phyloP scores from a whole-genome alignment of 2,888 invertebrate species.

The Pyrocoelia pectoralis region DNA sequence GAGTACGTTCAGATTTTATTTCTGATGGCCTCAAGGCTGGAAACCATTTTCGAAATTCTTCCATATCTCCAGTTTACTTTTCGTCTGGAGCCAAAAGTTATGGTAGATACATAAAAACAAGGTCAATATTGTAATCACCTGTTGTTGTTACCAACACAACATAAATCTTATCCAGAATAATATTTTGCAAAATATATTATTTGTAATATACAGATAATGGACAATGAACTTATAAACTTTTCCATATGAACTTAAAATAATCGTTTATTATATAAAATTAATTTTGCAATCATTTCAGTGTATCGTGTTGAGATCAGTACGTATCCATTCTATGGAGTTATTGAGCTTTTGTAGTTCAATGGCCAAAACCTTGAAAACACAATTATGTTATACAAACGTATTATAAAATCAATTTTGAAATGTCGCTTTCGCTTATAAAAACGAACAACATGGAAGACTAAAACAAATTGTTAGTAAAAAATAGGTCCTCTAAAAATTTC shows the following conservation, averaged over 20 bases:
- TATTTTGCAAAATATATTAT: conserved; percentile 7
- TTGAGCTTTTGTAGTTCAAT: conserved; percentile 3
- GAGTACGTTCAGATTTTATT: conserved; percentile 3
- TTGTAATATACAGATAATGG: conserved; percentile 2
- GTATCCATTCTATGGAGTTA: too few relatives aligned
- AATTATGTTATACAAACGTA: background rate
- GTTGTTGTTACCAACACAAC: background rate
- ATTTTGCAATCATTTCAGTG: background rate
- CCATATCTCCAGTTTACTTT: too few relatives aligned
- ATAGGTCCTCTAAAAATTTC: too few relatives aligned
- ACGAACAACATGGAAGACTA: background rate
- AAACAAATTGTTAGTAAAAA: background rate
- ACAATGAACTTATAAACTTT: conserved; percentile 1
- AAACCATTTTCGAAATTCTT: background rate
- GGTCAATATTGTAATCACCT: conserved; percentile 5
- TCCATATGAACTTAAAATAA: conserved; percentile 3
- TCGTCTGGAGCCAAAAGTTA: background rate
- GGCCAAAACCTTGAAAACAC: conserved; percentile 5
- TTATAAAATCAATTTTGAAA: background rate
- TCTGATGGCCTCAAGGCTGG: background rate
- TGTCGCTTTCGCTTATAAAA: background rate
- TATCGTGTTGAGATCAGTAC: background rate
- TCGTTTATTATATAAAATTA: background rate
- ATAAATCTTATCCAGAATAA: background rate
- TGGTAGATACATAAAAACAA: background rate